phyloP scores from a whole-genome alignment of 2,888 invertebrate genomes.

The Myopa testacea region DNA sequence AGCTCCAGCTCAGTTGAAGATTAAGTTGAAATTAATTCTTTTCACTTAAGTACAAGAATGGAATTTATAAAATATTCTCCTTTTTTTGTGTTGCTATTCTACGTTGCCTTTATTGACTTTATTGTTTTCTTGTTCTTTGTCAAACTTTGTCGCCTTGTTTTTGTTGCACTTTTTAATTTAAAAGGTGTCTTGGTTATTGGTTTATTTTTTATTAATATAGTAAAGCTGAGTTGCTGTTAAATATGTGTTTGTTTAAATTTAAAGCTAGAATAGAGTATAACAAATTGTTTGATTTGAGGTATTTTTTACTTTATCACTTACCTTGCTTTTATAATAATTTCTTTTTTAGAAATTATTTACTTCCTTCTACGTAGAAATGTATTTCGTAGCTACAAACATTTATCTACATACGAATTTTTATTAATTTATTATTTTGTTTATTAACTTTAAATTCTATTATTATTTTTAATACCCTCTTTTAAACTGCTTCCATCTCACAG shows the following conservation, averaged over 20 bases:
- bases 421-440: neutral
- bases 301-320: neutral
- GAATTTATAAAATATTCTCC: slow-evolving; percentile 50
- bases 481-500: slow-evolving; percentile 23
- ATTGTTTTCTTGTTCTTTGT: slow-evolving; percentile 12
- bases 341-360: neutral
- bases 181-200: no score
- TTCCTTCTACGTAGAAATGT: neutral
- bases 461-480: neutral
- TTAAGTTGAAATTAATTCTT: slow-evolving; percentile 54
- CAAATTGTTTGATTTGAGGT: no score
- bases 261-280: no score
- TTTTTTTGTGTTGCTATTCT: neutral
- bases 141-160: neutral
- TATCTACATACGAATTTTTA: neutral
- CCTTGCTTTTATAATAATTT: neutral
- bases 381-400: neutral
- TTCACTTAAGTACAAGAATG: slow-evolving; percentile 53
- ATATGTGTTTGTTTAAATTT: no score
- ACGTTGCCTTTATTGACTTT: slow-evolving; percentile 20
- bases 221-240: no score
- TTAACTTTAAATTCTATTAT: neutral
- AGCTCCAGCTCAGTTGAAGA: slow-evolving; percentile 44
- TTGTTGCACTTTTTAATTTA: neutral
- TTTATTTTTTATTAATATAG: no score